A percentile compares a stretch with the other conserved stretches of the same genome.
Evolutionary conservation across 2,888 invertebrate species (phyloP).

Genomic region (Helicoverpa assulta): DNA sequence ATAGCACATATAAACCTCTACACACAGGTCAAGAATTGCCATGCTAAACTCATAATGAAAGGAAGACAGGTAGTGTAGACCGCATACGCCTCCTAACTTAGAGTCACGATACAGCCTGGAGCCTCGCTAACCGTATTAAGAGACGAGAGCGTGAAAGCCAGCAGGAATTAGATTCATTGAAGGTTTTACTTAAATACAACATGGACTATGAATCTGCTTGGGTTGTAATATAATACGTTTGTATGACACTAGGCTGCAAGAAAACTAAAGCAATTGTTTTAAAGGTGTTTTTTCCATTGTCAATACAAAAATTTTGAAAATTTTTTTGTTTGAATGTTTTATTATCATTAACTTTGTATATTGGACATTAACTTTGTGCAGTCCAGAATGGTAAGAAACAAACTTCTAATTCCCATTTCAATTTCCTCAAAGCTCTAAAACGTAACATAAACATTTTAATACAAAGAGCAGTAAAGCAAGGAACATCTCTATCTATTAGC

Average conservation of each 20-base stretch:
- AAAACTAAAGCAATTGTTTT: neutral
- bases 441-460: constrained; percentile 49
- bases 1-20: neutral
- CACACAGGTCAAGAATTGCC: neutral
- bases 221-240: neutral
- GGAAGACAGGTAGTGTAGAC: constrained; percentile 57
- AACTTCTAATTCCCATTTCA: neutral
- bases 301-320: too few species aligned
- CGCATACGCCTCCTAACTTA: constrained; percentile 43
- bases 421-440: constrained; percentile 25
- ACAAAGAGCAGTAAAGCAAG: constrained; percentile 42
- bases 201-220: neutral
- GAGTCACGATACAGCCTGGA: constrained; percentile 45
- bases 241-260: neutral
- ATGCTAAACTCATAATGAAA: constrained; percentile 43
- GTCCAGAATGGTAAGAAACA: neutral
- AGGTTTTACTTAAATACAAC: neutral
- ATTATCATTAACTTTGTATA: too few species aligned
- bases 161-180: constrained; percentile 11
- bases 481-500: constrained; percentile 60
- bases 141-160: constrained; percentile 45
- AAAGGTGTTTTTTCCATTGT: too few species aligned
- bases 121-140: constrained; percentile 53
- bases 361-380: too few species aligned
- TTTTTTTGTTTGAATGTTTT: too few species aligned